These are phyloP conservation scores for Noctua comes DNA, from an alignment of 2,888 invertebrate species.

Conservation along the genomic window DNA sequence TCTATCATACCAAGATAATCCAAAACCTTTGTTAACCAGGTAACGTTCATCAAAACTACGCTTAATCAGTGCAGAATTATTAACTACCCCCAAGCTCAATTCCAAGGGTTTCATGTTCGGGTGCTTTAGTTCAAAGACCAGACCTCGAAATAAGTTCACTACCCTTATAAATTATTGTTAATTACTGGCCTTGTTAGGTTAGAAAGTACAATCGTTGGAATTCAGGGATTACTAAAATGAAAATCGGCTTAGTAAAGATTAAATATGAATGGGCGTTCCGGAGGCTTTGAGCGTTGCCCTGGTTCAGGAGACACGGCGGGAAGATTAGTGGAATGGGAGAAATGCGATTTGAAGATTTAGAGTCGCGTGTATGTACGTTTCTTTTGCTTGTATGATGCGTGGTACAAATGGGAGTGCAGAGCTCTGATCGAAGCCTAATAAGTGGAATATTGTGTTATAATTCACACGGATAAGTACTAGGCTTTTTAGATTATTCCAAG, in stretches of 20 bases:
- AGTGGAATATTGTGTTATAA: background rate
- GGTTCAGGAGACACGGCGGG: slow-evolving; percentile 46
- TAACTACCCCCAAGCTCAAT: slow-evolving; percentile 45
- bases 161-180: slow-evolving; percentile 76
- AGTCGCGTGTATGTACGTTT: slow-evolving; percentile 14
- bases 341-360: slow-evolving; percentile 40
- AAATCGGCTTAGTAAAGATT: slow-evolving; percentile 80
- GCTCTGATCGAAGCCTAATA: background rate
- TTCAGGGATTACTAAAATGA: slow-evolving; percentile 79
- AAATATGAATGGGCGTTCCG: slow-evolving; percentile 76
- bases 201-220: slow-evolving; percentile 73
- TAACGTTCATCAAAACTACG: slow-evolving; percentile 51
- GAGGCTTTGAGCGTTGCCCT: slow-evolving; percentile 54
- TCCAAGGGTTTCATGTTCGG: slow-evolving; percentile 55
- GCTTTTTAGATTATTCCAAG: background rate
- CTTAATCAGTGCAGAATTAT: slow-evolving; percentile 62
- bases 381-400: slow-evolving; percentile 4
- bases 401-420: background rate
- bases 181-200: slow-evolving; percentile 73
- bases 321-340: slow-evolving; percentile 32
- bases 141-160: slow-evolving; percentile 64
- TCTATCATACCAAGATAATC: slow-evolving; percentile 23
- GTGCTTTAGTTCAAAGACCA: slow-evolving; percentile 60
- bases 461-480: background rate
- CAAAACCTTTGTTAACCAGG: slow-evolving; percentile 30